Evolutionary conservation across 2,113 vertebrate species (phyloP).

Genomic region (Illadopsis cleaveri): DNA sequence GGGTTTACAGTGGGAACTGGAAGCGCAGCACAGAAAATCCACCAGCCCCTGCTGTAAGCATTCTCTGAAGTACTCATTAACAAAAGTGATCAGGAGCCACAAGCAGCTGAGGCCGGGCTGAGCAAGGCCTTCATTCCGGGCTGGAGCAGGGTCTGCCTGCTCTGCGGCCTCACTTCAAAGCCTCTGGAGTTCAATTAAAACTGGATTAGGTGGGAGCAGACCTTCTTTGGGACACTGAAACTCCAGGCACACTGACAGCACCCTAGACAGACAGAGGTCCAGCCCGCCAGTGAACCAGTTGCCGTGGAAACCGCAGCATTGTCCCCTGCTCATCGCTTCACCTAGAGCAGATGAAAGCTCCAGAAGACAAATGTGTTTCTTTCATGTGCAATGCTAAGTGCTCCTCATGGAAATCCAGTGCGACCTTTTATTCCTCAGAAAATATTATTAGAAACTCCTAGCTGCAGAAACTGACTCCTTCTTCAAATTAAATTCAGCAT

Average conservation of each 20-base stretch:
- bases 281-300: constrained; percentile 75
- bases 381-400: neutral
- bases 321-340: constrained; percentile 57
- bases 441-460: neutral
- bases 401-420: neutral
- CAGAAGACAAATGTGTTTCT: constrained; percentile 22
- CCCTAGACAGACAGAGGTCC: constrained; percentile 78
- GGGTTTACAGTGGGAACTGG: neutral
- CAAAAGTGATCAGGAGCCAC: constrained; percentile 52
- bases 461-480: rapidly evolving
- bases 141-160: constrained; percentile 78
- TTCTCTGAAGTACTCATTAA: constrained; percentile 79
- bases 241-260: constrained; percentile 77
- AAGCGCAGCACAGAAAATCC: neutral
- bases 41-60: neutral
- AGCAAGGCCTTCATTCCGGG: constrained; percentile 62
- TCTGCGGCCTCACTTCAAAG: constrained; percentile 92
- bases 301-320: constrained; percentile 76
- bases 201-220: constrained; percentile 89
- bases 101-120: constrained; percentile 77
- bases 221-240: constrained; percentile 74
- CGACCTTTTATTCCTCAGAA: neutral
- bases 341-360: constrained; percentile 56
- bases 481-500: neutral
- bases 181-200: constrained; percentile 99